Percentiles rank a stretch among this genome's conserved stretches.
phyloP scores from a whole-genome alignment of 1,140 invertebrate species.

The Zaprionus inermis region DNA sequence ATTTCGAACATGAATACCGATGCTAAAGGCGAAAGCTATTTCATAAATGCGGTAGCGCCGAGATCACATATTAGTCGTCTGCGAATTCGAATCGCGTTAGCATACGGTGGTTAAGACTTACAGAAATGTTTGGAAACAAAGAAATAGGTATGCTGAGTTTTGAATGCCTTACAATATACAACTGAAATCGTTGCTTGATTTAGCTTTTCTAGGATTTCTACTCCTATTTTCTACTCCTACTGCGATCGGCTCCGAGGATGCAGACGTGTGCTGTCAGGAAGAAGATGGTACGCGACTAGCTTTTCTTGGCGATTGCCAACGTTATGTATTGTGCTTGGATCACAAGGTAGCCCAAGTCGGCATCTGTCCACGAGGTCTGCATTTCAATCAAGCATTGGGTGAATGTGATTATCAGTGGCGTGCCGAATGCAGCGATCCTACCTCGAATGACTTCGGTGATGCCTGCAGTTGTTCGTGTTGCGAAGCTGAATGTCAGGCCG shows the following conservation, averaged over 20 bases:
- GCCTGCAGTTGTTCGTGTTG: slow-evolving; percentile 61
- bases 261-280: slow-evolving; percentile 42
- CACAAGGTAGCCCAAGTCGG: slow-evolving; percentile 49
- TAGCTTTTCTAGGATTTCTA: slow-evolving; percentile 28
- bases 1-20: slow-evolving; percentile 35
- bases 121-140: slow-evolving; percentile 22
- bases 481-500: slow-evolving; percentile 45
- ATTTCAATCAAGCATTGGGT: slow-evolving; percentile 57
- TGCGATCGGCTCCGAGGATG: slow-evolving; percentile 14
- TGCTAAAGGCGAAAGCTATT: background rate
- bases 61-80: slow-evolving; percentile 48
- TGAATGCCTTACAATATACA: background rate
- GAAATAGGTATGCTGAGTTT: background rate
- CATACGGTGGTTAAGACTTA: background rate
- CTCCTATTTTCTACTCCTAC: slow-evolving; percentile 23
- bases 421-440: slow-evolving; percentile 49
- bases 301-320: slow-evolving; percentile 39
- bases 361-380: slow-evolving; percentile 58
- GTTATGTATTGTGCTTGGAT: slow-evolving; percentile 52
- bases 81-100: slow-evolving; percentile 39
- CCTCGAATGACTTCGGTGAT: slow-evolving; percentile 14
- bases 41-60: slow-evolving; percentile 53
- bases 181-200: background rate
- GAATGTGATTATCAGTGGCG: slow-evolving; percentile 73
- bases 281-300: slow-evolving; percentile 52